Conservation (phyloP, 2,888 invertebrate genomes). For the Callinectes sapidus region DNA sequence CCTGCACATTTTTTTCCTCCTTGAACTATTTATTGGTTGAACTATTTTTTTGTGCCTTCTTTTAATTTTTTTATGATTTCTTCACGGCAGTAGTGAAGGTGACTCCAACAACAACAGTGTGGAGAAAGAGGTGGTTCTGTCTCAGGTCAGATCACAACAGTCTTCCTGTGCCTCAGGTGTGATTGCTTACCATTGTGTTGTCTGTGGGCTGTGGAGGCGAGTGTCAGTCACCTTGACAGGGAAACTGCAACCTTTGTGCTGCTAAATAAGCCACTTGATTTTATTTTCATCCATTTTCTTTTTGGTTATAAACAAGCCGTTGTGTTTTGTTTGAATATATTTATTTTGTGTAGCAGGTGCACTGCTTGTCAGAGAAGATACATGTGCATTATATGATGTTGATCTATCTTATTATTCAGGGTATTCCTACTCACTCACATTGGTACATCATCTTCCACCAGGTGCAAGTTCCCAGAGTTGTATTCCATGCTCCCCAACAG, state of each 20-base stretch:
- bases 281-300: background rate
- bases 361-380: background rate
- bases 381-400: background rate
- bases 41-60: background rate
- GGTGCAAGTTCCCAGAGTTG: background rate
- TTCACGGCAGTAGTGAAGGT: constrained; percentile 45
- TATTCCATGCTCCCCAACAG: background rate
- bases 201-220: background rate
- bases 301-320: background rate
- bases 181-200: constrained; percentile 68
- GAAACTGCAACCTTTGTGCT: background rate
- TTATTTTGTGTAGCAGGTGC: background rate
- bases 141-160: constrained; percentile 49
- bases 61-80: constrained; percentile 31
- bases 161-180: constrained; percentile 66
- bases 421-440: background rate
- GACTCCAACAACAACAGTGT: constrained; percentile 64
- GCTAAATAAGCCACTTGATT: background rate
- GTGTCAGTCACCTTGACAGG: background rate
- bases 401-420: background rate
- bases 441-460: background rate
- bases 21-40: background rate
- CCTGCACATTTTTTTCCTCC: constrained; percentile 6
- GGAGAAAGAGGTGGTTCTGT: constrained; percentile 51
- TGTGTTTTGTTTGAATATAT: background rate